A percentile compares a stretch with the other conserved stretches of the same genome.
These are phyloP conservation scores for Indicator indicator DNA, from an alignment of 2,113 vertebrate species.

Conservation along the genomic window DNA sequence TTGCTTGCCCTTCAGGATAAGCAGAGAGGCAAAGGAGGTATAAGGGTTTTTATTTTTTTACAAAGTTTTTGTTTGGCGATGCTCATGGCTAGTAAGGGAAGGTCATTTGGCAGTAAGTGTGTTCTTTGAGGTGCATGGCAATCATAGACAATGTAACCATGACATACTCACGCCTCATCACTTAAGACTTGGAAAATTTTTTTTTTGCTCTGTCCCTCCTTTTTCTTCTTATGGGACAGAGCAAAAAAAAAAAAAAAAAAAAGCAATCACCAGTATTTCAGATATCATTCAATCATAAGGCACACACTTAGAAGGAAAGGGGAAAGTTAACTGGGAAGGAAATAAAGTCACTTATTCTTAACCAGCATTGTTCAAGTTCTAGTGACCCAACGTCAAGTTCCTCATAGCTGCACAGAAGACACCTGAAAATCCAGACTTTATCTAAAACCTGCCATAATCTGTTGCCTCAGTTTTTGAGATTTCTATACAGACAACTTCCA, in stretches of 20 bases:
- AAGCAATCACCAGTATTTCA: fast-evolving
- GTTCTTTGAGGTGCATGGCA: neutral
- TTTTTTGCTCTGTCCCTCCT: neutral
- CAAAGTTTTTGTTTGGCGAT: neutral
- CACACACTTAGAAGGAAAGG: neutral
- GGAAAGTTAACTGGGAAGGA: neutral
- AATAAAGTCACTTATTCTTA: neutral
- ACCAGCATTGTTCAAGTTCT: neutral
- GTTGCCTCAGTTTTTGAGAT: neutral
- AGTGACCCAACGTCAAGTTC: neutral
- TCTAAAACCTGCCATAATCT: neutral
- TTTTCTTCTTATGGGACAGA: neutral
- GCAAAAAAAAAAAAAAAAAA: neutral
- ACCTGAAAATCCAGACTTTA: neutral
- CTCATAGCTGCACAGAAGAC: neutral
- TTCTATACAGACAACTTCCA: neutral
- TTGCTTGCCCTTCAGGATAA: slow-evolving; percentile 69
- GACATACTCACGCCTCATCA: neutral
- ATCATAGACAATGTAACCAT: neutral
- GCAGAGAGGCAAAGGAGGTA: slow-evolving; percentile 4
- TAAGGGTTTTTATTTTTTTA: neutral
- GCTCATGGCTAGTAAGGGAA: neutral
- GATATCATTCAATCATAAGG: neutral
- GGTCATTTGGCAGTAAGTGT: neutral
- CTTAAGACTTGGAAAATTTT: neutral